A percentile compares a stretch with the other conserved stretches of the same genome.
phyloP scores from a whole-genome alignment of 2,888 invertebrate species.

The Prosopocoilus inquinatus region DNA sequence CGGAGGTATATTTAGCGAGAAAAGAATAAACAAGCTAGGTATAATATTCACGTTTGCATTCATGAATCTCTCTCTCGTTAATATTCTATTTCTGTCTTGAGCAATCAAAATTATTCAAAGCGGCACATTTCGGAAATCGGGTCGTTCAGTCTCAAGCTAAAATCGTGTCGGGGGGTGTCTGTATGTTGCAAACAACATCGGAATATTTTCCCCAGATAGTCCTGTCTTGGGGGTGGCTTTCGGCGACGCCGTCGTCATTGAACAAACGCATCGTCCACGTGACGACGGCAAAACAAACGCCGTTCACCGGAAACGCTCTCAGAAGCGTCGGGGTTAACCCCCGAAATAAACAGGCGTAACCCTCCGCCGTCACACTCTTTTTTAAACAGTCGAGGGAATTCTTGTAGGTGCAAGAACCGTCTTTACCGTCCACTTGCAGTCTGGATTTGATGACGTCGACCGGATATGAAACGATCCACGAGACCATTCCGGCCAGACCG shows the following conservation, averaged over 20 bases:
- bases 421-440: constrained; percentile 70
- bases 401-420: constrained; percentile 56
- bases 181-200: constrained; percentile 12
- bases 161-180: neutral
- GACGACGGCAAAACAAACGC: constrained; percentile 87
- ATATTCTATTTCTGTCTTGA: too few relatives aligned
- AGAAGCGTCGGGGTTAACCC: constrained; percentile 78
- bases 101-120: too few relatives aligned
- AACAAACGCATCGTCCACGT: constrained; percentile 68
- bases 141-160: too few relatives aligned
- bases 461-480: constrained; percentile 86
- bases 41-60: too few relatives aligned
- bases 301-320: constrained; percentile 91
- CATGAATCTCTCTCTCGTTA: too few relatives aligned
- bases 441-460: constrained; percentile 88
- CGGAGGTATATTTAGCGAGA: too few relatives aligned
- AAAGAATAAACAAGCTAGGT: too few relatives aligned
- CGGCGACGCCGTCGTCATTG: constrained; percentile 7
- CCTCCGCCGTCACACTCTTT: constrained; percentile 69
- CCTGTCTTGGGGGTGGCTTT: neutral
- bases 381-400: constrained; percentile 73
- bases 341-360: constrained; percentile 67
- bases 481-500: constrained; percentile 79
- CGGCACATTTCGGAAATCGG: too few relatives aligned
- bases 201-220: constrained; percentile 16